Evolutionary conservation across 2,113 vertebrate species (phyloP).

Genomic region (Elanoides forficatus): DNA sequence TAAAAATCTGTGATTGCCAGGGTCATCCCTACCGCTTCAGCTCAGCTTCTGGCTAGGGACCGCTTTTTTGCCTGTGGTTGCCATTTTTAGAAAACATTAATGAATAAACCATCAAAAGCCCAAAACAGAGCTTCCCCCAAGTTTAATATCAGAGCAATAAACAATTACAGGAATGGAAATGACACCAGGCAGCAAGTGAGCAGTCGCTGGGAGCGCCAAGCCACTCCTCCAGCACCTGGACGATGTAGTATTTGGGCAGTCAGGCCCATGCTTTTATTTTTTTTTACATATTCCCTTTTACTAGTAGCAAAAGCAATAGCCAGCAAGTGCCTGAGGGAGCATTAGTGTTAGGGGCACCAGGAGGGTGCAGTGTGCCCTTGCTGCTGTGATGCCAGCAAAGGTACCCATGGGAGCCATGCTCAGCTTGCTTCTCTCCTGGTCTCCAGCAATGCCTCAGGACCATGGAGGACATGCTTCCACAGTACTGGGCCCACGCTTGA

Average conservation of each 20-base stretch:
- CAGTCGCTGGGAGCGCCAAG: neutral
- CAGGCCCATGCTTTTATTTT: neutral
- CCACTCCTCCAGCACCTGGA: neutral
- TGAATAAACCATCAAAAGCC: neutral
- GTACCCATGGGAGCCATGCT: fast-evolving
- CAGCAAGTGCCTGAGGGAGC: fast-evolving
- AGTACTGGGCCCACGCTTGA: neutral
- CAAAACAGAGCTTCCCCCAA: neutral
- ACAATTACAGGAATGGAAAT: neutral
- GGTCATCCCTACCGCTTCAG: neutral
- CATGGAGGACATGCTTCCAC: neutral
- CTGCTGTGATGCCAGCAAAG: fast-evolving
- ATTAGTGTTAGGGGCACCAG: neutral
- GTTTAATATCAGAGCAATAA: neutral
- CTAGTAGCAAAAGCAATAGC: neutral
- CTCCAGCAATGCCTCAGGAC: neutral
- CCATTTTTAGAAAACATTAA: neutral
- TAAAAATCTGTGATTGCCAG: neutral
- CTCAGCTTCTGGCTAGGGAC: neutral
- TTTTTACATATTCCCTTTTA: neutral
- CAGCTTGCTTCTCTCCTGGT: neutral
- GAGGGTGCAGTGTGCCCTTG: neutral
- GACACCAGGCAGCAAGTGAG: neutral
- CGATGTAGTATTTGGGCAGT: neutral
- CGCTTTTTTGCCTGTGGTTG: neutral